Base-by-base conservation (phyloP, 2,888 invertebrate species). In the Nemapogon koenigi region DNA sequence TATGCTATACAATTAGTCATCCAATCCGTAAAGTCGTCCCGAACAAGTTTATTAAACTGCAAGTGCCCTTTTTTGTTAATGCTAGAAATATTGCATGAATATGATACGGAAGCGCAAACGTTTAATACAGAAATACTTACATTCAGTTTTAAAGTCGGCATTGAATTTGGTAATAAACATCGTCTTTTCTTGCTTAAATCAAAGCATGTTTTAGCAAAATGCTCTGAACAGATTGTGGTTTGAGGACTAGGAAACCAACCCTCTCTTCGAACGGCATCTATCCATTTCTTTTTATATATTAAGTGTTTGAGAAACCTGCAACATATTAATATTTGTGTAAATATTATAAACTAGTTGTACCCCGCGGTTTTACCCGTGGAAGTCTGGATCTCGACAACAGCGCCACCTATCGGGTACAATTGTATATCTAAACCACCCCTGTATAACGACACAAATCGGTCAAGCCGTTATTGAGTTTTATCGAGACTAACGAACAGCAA, bases 231-330 rank as follows among this genome's bases (percentile, higher is more conserved):
- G 14, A 31, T 31, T 31, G 31, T 31, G 31, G 31, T 31, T 14
- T 16, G 31, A 14, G 31, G 31, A 31, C 31, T 17, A 16, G 33
- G 33, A 33, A 17, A 33, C 33, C 33, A 33, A 17, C 18, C 18
- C n/a, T 33, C 33, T 33, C 18, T 33, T 17, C 18, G 33, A 17
- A 33, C 33, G 14, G 33, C 33, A n/a, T 33, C 33, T 17, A 27
- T n/a, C 28, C 28, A 27, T 27, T 27, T 27, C n/a, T 27, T 14
- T 27, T 27, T 27, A n/a, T 11, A 13, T 27, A 13, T n/a, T 27
- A n/a, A 14, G n/a, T 27, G 11, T 27, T 27, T 27, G n/a, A 14
- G 28, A 27, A 27, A 27, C 4, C 28, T 27, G 28, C 28, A 27
- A 27, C 4, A 27, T 4, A 13, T 27, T 14, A n/a, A 27, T 4